Evolutionary conservation across 2,888 invertebrate species (phyloP).

Genomic region (Schizotus pectinicornis): DNA sequence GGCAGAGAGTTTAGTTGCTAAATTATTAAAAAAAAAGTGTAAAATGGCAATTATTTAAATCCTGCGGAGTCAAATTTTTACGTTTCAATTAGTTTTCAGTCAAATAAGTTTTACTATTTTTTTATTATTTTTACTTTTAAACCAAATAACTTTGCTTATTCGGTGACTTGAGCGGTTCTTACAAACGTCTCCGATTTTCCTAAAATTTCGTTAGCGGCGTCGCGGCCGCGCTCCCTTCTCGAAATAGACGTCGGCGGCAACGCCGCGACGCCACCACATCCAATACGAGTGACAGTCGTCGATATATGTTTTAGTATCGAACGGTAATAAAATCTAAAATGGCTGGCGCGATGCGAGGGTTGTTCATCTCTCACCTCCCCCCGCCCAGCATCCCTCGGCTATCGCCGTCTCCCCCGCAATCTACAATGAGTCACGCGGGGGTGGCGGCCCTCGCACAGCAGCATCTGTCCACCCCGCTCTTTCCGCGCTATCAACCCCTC

Average conservation of each 20-base stretch:
- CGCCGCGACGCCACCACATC: conserved; percentile 3
- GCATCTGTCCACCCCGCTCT: conserved; percentile 14
- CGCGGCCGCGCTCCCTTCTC: background rate
- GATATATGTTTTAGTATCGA: conserved; percentile 52
- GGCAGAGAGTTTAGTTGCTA: no score
- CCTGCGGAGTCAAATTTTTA: no score
- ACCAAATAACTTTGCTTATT: no score
- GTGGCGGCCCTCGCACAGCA: conserved; percentile 46
- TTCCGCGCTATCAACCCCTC: no score
- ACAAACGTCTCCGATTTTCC: no score
- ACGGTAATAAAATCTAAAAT: conserved; percentile 61
- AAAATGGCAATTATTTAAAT: no score
- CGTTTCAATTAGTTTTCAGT: no score
- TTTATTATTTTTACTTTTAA: no score
- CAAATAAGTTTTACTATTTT: no score
- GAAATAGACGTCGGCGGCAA: conserved; percentile 1
- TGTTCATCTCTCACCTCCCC: conserved; percentile 36
- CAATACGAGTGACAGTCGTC: conserved; percentile 27
- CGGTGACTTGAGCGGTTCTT: no score
- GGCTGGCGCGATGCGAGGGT: conserved; percentile 49
- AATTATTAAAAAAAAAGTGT: no score
- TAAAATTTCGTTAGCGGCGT: no score
- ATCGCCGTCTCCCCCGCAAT: conserved; percentile 34
- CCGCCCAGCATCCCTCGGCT: conserved; percentile 35
- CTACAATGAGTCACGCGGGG: conserved; percentile 49